Percentiles rank a stretch among this genome's conserved stretches.
These are phyloP conservation scores for Cyanocitta stelleri DNA, from an alignment of 2,113 vertebrate genomes.

Conservation along the genomic window DNA sequence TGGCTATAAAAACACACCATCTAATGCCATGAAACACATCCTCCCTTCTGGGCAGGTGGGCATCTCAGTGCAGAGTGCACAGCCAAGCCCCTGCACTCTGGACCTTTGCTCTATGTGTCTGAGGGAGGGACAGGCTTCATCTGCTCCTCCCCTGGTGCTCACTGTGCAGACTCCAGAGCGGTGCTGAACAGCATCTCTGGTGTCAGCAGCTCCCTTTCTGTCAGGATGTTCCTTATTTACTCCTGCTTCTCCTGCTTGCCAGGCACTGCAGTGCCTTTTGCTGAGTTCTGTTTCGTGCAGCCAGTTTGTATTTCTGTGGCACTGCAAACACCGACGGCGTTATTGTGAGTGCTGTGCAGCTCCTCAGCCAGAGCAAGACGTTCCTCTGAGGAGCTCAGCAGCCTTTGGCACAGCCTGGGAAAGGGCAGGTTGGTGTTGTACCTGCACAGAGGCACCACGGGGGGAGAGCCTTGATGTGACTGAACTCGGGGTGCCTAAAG, in stretches of 20 bases:
- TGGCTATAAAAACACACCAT: background rate
- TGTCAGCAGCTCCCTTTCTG: background rate
- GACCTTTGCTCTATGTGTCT: background rate
- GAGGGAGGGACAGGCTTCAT: background rate
- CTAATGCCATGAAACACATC: background rate
- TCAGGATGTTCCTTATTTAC: background rate
- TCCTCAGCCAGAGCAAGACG: background rate
- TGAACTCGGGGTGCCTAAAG: background rate
- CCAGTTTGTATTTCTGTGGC: background rate
- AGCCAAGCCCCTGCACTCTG: background rate
- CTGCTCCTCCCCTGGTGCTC: background rate
- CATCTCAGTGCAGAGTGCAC: background rate
- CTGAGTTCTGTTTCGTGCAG: background rate
- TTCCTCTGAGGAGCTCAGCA: background rate
- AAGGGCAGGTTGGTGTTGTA: background rate
- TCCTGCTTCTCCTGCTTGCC: background rate
- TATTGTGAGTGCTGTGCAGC: background rate
- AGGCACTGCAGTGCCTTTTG: background rate
- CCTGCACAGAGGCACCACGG: background rate
- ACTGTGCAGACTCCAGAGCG: background rate
- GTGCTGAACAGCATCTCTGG: background rate
- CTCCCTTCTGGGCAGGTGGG: background rate
- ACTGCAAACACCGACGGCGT: background rate
- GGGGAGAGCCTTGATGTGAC: background rate
- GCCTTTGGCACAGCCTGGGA: background rate